phyloP scores from a whole-genome alignment of 2,888 invertebrate genomes.

The Andrena camellia region DNA sequence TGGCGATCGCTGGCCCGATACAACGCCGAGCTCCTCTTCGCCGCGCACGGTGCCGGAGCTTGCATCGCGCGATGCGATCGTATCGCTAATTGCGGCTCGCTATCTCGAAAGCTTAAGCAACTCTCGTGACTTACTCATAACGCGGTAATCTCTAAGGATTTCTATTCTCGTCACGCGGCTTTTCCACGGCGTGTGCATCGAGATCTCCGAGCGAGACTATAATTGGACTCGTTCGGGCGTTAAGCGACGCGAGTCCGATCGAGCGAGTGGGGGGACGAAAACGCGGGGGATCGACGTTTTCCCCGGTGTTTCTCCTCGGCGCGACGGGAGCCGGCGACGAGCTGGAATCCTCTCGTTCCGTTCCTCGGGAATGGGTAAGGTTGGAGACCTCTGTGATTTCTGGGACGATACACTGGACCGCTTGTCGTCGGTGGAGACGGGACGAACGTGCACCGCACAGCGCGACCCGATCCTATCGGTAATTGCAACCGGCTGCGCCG shows the following conservation, averaged over 20 bases:
- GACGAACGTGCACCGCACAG: constrained; percentile 67
- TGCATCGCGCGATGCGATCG: constrained; percentile 60
- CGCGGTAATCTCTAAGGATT: constrained; percentile 47
- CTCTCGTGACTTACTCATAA: constrained; percentile 66
- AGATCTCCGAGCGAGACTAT: constrained; percentile 13
- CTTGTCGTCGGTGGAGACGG: constrained; percentile 64
- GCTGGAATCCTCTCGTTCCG: constrained; percentile 43
- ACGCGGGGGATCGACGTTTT: background rate
- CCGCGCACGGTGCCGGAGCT: constrained; percentile 43
- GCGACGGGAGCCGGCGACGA: background rate
- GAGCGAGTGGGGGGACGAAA: background rate
- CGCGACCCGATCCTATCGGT: constrained; percentile 74
- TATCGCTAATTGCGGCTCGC: constrained; percentile 65
- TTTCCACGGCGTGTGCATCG: constrained; percentile 37
- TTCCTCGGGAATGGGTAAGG: constrained; percentile 51
- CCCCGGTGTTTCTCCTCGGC: constrained; percentile 13
- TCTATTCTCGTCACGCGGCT: constrained; percentile 54
- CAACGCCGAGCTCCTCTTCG: background rate
- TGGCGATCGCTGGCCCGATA: constrained; percentile 53
- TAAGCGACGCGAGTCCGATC: background rate
- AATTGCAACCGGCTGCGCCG: constrained; percentile 67
- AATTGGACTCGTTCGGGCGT: constrained; percentile 4
- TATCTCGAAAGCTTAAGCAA: constrained; percentile 58
- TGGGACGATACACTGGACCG: constrained; percentile 67
- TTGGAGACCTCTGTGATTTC: constrained; percentile 59